A percentile compares a stretch with the other conserved stretches of the same genome.
phyloP scores from a whole-genome alignment of 2,888 invertebrate species.

The Andrena hattorfiana region DNA sequence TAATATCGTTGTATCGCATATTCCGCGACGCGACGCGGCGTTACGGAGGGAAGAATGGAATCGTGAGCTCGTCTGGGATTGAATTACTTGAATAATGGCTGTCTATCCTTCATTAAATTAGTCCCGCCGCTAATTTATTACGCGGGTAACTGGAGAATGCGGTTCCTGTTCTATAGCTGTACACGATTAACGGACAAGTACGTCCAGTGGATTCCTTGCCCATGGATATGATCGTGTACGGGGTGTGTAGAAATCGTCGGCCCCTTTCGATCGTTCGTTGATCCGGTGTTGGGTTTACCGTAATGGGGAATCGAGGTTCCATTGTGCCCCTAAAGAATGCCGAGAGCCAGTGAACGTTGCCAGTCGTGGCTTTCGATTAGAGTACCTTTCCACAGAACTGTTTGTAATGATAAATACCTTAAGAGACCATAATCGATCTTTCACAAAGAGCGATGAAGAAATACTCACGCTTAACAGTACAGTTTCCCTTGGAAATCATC shows the following conservation, averaged over 20 bases:
- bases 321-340: constrained; percentile 7
- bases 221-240: constrained; percentile 16
- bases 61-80: constrained; percentile 59
- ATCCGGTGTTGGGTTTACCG: not conserved
- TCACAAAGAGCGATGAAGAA: not conserved
- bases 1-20: constrained; percentile 39
- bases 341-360: not conserved
- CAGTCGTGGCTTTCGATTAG: not conserved
- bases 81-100: constrained; percentile 70
- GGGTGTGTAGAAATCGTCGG: constrained; percentile 5
- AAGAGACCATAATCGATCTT: not conserved
- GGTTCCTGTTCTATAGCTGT: constrained; percentile 50
- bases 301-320: constrained; percentile 1
- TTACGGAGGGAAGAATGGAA: constrained; percentile 45
- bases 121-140: constrained; percentile 69
- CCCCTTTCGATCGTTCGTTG: constrained; percentile 12
- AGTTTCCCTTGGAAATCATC: not conserved
- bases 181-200: constrained; percentile 56
- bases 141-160: constrained; percentile 63
- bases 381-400: not conserved
- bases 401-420: too few relatives aligned
- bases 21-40: not conserved
- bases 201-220: constrained; percentile 46
- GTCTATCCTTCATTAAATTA: constrained; percentile 74
- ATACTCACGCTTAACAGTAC: not conserved